phyloP scores from a whole-genome alignment of 2,888 invertebrate genomes.

The Tetragnatha montana region DNA sequence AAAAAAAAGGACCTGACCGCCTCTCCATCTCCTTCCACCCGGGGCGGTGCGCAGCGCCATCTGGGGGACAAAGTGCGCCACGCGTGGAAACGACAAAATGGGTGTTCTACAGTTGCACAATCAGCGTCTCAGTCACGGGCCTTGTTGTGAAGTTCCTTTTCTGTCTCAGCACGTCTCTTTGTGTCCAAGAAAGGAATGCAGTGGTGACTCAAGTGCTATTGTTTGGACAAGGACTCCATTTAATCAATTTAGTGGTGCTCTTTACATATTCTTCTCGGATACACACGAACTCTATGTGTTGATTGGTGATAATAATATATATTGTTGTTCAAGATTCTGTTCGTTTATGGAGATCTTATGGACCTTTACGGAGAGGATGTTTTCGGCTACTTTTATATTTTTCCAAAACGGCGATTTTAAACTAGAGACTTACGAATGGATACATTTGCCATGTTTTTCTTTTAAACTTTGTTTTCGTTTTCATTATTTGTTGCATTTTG shows the following conservation, averaged over 20 bases:
- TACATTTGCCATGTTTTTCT: conserved; percentile 62
- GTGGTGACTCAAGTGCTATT: conserved; percentile 62
- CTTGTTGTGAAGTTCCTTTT: conserved; percentile 71
- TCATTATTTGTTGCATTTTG: background rate
- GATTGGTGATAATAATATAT: conserved; percentile 70
- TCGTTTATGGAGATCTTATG: conserved; percentile 64
- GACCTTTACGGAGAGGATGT: conserved; percentile 57
- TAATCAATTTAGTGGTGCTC: conserved; percentile 71
- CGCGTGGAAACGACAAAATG: conserved; percentile 37
- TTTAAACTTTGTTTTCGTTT: conserved; percentile 17
- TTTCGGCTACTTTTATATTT: conserved; percentile 67
- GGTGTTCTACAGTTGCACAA: conserved; percentile 65
- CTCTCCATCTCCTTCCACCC: conserved; percentile 54
- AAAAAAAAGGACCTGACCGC: conserved; percentile 47
- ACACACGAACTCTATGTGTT: conserved; percentile 63
- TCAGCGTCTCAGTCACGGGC: conserved; percentile 62
- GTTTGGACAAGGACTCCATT: conserved; percentile 59
- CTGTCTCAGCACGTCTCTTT: conserved; percentile 54
- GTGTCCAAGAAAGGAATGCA: conserved; percentile 9
- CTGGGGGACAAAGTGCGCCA: conserved; percentile 20
- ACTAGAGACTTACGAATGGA: conserved; percentile 60
- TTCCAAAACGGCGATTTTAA: conserved; percentile 65
- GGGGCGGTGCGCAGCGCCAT: conserved; percentile 48
- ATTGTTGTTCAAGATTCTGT: conserved; percentile 68
- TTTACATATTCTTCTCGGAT: conserved; percentile 62